Evolutionary conservation across 2,113 vertebrate genomes (phyloP).

Genomic region (Tautogolabrus adspersus): DNA sequence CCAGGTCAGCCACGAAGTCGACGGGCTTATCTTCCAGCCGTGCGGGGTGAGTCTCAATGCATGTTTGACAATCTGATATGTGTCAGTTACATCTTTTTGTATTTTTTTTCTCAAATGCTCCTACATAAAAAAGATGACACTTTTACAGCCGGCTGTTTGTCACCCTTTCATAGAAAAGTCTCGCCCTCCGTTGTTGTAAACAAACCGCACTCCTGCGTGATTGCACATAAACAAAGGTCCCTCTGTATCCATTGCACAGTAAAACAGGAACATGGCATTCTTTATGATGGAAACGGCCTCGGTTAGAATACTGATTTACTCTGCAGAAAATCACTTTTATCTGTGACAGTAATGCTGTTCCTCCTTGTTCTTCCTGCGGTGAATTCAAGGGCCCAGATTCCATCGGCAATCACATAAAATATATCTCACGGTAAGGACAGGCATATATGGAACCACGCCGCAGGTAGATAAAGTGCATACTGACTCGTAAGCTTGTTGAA

Average conservation of each 20-base stretch:
- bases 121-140: conserved; percentile 15
- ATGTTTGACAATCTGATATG: conserved; percentile 40
- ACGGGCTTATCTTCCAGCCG: conserved; percentile 98
- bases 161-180: conserved; percentile 24
- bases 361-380: neutral
- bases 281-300: conserved; percentile 20
- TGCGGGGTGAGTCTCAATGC: conserved; percentile 89
- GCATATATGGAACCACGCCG: neutral
- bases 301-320: conserved; percentile 23
- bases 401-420: conserved; percentile 7
- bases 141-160: conserved; percentile 41
- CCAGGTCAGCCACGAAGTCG: conserved; percentile 98
- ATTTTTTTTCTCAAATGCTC: neutral
- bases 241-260: conserved; percentile 19
- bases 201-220: conserved; percentile 38
- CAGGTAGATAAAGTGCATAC: neutral
- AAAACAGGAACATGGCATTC: conserved; percentile 33
- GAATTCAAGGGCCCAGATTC: neutral
- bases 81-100: conserved; percentile 21
- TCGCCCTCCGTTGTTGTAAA: conserved; percentile 47
- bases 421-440: neutral
- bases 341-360: conserved; percentile 6
- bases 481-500: neutral
- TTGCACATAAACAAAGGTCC: conserved; percentile 39
- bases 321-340: conserved; percentile 37